Evolutionary conservation across 2,797 vertebrate genomes (phyloP).

Genomic region (Bradypodion pumilum): DNA sequence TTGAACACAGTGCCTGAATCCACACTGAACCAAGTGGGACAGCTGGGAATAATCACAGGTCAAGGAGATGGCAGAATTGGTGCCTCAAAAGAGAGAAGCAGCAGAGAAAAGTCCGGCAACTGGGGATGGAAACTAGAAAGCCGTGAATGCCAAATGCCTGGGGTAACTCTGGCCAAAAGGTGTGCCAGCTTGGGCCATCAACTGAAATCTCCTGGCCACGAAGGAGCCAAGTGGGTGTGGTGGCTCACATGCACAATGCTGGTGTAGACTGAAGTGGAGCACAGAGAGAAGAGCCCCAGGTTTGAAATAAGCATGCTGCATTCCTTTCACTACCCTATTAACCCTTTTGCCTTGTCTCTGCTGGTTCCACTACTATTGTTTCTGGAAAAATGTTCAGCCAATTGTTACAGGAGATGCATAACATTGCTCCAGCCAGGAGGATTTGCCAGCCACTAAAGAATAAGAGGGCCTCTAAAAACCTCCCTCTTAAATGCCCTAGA

Average conservation of each 20-base stretch:
- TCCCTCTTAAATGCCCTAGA: slow-evolving; percentile 15
- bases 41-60: not conserved
- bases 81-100: not conserved
- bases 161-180: not conserved
- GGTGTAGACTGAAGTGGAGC: not conserved
- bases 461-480: not conserved
- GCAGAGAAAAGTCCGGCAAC: not conserved
- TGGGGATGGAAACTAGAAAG: not conserved
- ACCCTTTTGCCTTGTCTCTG: not conserved
- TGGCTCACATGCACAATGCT: not conserved
- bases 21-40: not conserved
- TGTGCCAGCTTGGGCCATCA: not conserved
- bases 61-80: not conserved
- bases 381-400: not conserved
- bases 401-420: not conserved
- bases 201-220: no score
- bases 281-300: not conserved
- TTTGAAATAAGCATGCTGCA: not conserved
- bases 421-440: not conserved
- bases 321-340: not conserved
- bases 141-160: not conserved
- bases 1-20: not conserved
- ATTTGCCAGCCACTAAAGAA: not conserved
- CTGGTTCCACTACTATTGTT: not conserved
- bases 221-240: not conserved